Evolutionary conservation across 2,113 vertebrate species (phyloP).

Genomic region (Pterocles burchelli): DNA sequence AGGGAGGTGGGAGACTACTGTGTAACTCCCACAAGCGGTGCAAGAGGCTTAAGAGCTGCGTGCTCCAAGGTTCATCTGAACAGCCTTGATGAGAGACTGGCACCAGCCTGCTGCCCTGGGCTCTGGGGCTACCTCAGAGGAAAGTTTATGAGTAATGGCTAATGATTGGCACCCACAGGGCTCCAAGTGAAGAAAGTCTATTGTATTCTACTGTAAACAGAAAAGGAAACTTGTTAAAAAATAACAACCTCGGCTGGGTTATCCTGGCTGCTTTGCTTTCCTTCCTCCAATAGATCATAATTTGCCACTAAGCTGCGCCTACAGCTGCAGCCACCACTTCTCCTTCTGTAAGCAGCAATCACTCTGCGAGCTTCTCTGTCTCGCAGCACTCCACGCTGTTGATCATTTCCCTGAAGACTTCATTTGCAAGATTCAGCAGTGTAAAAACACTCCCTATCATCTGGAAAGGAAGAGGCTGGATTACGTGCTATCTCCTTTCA

Average conservation of each 20-base stretch:
- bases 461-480: neutral
- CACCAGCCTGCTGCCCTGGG: neutral
- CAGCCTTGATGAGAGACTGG: neutral
- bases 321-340: neutral
- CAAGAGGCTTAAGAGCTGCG: neutral
- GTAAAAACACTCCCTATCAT: neutral
- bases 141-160: neutral
- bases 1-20: accelerated
- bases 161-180: neutral
- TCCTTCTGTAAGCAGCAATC: neutral
- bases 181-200: neutral
- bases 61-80: neutral
- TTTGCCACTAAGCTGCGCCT: neutral
- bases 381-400: neutral
- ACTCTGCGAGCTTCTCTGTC: neutral
- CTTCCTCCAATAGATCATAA: constrained; percentile 1
- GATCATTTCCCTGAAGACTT: constrained; percentile 43
- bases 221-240: neutral
- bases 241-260: neutral
- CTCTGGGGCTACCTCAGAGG: neutral
- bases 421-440: constrained; percentile 19
- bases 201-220: neutral
- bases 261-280: neutral
- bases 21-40: neutral
- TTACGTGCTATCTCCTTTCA: neutral